Conservation (phyloP, 2,113 vertebrate genomes). For the Mastomys natalensis region DNA sequence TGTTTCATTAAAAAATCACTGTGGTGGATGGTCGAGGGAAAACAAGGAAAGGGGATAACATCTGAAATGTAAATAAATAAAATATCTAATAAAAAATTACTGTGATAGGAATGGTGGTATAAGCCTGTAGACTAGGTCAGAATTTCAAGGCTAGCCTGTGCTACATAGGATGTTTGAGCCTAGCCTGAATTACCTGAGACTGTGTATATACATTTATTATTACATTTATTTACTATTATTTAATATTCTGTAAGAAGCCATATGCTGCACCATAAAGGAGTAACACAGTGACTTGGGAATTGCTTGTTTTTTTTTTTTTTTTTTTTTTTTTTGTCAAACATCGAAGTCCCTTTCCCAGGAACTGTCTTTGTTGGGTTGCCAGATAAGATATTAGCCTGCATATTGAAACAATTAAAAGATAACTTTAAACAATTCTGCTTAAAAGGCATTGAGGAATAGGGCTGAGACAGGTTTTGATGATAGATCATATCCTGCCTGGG, state of each 20-base stretch:
- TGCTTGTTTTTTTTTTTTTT: not conserved
- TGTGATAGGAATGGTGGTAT: fast-evolving
- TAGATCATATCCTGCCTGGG: not conserved
- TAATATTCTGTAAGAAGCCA: not conserved
- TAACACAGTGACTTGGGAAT: not conserved
- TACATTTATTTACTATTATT: not conserved
- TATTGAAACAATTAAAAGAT: not conserved
- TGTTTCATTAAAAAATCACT: not conserved
- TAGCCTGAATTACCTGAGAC: not conserved
- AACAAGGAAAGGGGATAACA: no score
- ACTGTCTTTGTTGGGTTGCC: not conserved
- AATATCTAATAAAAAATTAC: not conserved
- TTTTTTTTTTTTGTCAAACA: not conserved
- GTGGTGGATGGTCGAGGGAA: no score
- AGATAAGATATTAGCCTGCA: not conserved
- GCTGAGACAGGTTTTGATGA: not conserved
- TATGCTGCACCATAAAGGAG: not conserved
- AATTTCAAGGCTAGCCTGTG: not conserved
- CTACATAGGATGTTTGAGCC: not conserved
- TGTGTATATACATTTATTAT: not conserved
- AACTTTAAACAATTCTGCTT: not conserved
- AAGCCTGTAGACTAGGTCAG: not conserved
- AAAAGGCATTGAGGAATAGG: not conserved
- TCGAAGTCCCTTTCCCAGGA: not conserved
- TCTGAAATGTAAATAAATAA: no score